A percentile compares a stretch with the other conserved stretches of the same genome.
These are phyloP conservation scores for Hippolais icterina DNA, from an alignment of 2,113 vertebrate species.

Conservation along the genomic window DNA sequence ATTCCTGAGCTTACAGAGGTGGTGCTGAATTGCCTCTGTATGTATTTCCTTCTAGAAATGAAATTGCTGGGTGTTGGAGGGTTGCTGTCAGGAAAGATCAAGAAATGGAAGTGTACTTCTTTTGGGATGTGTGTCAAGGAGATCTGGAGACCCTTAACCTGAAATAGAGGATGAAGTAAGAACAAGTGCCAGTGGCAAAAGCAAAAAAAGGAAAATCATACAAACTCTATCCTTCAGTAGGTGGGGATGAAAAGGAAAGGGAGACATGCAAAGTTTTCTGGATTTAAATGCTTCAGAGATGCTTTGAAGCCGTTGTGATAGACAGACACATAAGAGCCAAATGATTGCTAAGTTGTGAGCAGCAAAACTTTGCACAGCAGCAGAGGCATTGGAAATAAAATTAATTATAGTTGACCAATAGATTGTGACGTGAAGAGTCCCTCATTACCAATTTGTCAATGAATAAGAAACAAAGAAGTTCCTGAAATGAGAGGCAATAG, in stretches of 20 bases:
- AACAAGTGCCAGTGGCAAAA: constrained; percentile 31
- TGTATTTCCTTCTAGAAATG: background rate
- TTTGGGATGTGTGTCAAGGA: background rate
- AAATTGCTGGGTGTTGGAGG: background rate
- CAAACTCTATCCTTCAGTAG: background rate
- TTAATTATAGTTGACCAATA: background rate
- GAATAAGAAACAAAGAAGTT: background rate
- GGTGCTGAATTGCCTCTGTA: background rate
- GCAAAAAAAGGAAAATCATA: background rate
- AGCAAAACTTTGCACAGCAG: background rate
- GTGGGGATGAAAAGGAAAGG: background rate
- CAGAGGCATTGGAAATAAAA: background rate
- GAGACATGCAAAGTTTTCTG: background rate
- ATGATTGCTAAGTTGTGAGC: background rate
- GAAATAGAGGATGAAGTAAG: background rate
- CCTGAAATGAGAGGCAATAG: background rate
- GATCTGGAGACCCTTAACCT: constrained; percentile 5
- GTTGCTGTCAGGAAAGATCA: constrained; percentile 1
- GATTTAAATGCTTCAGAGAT: background rate
- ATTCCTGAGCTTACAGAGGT: background rate
- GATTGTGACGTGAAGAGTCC: background rate
- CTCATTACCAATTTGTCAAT: background rate
- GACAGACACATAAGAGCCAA: background rate
- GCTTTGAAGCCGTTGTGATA: background rate
- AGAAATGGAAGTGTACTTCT: constrained; percentile 3